Percentiles rank a stretch among this genome's conserved stretches.
phyloP scores from a whole-genome alignment of 92 coral and sea anemone species.

The Paragorgia papillata region DNA sequence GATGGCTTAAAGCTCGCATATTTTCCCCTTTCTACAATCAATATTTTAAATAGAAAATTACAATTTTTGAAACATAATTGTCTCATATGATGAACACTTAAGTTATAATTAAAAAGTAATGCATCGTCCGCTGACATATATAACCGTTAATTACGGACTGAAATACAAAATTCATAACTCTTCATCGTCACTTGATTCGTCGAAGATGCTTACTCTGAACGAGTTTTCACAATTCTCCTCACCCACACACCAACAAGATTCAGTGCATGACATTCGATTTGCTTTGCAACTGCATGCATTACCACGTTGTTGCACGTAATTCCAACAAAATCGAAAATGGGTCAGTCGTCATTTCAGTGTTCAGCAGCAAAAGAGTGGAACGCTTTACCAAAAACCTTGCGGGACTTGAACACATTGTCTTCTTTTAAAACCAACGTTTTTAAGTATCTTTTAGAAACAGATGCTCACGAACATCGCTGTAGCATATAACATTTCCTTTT shows the following conservation, averaged over 20 bases:
- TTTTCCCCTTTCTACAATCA: neutral
- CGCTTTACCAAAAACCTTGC: too few relatives aligned
- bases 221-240: slow-evolving; percentile 55
- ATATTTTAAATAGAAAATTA: neutral
- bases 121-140: neutral
- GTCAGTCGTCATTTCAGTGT: too few relatives aligned
- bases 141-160: neutral
- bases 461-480: too few relatives aligned
- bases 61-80: neutral
- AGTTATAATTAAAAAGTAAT: neutral
- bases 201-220: slow-evolving; percentile 1
- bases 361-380: too few relatives aligned
- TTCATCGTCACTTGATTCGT: neutral
- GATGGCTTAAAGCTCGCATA: too few relatives aligned
- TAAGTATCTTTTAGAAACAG: too few relatives aligned
- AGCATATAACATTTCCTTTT: too few relatives aligned
- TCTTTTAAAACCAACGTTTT: too few relatives aligned
- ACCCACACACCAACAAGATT: slow-evolving; percentile 54
- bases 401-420: too few relatives aligned
- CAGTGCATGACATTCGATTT: slow-evolving; percentile 48
- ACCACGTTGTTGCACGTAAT: too few relatives aligned
- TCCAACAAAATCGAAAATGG: too few relatives aligned
- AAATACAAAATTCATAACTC: neutral
- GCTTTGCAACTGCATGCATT: slow-evolving; percentile 51
- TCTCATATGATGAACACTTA: neutral